These are phyloP conservation scores for Drosophila virilis DNA, from an alignment of 1,140 invertebrate species.

Conservation along the genomic window DNA sequence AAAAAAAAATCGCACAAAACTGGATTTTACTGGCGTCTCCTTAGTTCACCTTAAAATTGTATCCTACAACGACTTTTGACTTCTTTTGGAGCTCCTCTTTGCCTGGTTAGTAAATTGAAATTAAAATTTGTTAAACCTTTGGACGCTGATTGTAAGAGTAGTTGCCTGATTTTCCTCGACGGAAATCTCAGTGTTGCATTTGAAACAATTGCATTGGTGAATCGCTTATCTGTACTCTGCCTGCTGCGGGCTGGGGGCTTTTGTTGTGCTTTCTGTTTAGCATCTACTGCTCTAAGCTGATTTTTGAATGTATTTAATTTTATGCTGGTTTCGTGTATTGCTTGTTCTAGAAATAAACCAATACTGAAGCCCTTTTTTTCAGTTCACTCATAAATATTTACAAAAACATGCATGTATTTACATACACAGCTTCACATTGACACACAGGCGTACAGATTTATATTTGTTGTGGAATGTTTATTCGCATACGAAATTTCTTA, in stretches of 20 bases:
- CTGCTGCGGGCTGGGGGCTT: background rate
- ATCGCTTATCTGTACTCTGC: background rate
- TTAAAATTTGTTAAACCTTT: constrained; percentile 66
- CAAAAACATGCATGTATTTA: background rate
- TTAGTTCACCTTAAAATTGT: constrained; percentile 51
- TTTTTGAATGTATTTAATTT: constrained; percentile 22
- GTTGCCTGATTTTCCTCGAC: constrained; percentile 5
- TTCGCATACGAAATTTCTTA: background rate
- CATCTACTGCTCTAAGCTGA: constrained; percentile 9
- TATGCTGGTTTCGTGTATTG: constrained; percentile 11
- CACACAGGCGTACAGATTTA: background rate
- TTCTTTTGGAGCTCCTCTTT: constrained; percentile 23
- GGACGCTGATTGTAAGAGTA: constrained; percentile 24
- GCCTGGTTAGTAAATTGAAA: constrained; percentile 56
- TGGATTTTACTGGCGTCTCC: constrained; percentile 39
- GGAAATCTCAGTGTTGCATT: constrained; percentile 4
- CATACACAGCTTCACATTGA: constrained; percentile 13
- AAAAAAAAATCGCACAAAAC: constrained; percentile 27
- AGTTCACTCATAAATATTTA: constrained; percentile 23
- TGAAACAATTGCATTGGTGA: constrained; percentile 28
- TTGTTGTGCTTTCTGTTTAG: constrained; percentile 1
- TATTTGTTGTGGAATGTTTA: background rate
- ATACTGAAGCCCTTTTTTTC: constrained; percentile 2
- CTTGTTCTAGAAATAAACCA: background rate
- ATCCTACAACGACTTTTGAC: constrained; percentile 59